Percentiles rank a stretch among this genome's conserved stretches.
These are phyloP conservation scores for Osmerus eperlanus DNA, from an alignment of 2,113 vertebrate genomes.

Conservation along the genomic window DNA sequence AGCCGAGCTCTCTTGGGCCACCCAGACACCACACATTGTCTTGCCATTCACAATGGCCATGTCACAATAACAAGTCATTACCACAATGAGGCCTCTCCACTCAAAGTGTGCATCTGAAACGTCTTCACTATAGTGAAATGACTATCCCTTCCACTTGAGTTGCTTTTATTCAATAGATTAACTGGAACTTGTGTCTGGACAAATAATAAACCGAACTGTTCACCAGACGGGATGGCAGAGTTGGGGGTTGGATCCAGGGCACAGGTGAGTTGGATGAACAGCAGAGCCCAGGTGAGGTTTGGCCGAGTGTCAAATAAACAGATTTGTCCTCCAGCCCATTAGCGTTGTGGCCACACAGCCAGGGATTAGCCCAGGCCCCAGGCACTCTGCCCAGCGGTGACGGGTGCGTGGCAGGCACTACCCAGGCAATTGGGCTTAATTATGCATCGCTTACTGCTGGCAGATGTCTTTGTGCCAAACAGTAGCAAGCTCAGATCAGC, in stretches of 20 bases:
- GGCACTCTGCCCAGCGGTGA: slow-evolving; percentile 50
- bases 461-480: slow-evolving; percentile 47
- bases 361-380: slow-evolving; percentile 46
- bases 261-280: slow-evolving; percentile 9
- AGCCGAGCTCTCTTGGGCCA: too few relatives aligned
- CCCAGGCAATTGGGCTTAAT: slow-evolving; percentile 52
- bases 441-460: slow-evolving; percentile 40
- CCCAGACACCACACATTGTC: too few relatives aligned
- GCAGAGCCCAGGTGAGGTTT: slow-evolving; percentile 47
- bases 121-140: too few relatives aligned
- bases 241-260: not conserved
- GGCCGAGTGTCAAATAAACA: slow-evolving; percentile 56
- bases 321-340: slow-evolving; percentile 59
- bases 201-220: too few relatives aligned
- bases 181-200: too few relatives aligned
- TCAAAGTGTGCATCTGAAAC: too few relatives aligned
- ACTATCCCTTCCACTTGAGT: too few relatives aligned
- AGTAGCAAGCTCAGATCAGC: slow-evolving; percentile 5
- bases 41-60: too few relatives aligned
- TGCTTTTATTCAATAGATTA: too few relatives aligned
- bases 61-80: too few relatives aligned
- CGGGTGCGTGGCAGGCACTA: slow-evolving; percentile 49
- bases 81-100: too few relatives aligned
- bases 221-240: too few relatives aligned
- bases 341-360: slow-evolving; percentile 44